Percentiles rank a stretch among this genome's conserved stretches.
These are phyloP conservation scores for Oopsacas minuta DNA, from an alignment of 37 sponge, comb jelly and placozoan species.

Conservation along the genomic window DNA sequence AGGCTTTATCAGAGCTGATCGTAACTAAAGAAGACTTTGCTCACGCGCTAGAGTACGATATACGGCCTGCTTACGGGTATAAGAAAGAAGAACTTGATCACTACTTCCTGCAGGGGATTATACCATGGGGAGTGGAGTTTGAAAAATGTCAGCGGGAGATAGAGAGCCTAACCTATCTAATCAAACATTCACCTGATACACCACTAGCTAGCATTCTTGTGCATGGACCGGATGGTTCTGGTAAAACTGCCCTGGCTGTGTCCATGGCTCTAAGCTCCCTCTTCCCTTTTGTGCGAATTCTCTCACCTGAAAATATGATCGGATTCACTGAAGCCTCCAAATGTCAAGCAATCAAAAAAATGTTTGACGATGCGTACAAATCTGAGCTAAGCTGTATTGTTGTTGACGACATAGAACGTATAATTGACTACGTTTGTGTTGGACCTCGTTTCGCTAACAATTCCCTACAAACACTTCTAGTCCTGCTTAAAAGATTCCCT, in stretches of 20 bases:
- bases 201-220: constrained; percentile 70
- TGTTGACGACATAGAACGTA: constrained; percentile 85
- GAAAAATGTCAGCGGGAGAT: constrained; percentile 47
- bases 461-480: constrained; percentile 63
- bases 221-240: constrained; percentile 55
- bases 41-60: constrained; percentile 65
- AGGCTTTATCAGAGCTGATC: constrained; percentile 29
- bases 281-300: constrained; percentile 77
- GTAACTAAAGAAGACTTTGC: constrained; percentile 68
- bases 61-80: constrained; percentile 50
- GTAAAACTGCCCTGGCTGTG: constrained; percentile 93
- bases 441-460: constrained; percentile 82
- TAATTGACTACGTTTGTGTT: constrained; percentile 78
- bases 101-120: constrained; percentile 33
- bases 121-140: constrained; percentile 51
- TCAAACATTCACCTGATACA: constrained; percentile 34
- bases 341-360: constrained; percentile 75
- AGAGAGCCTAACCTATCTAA: constrained; percentile 38
- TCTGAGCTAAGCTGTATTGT: constrained; percentile 87
- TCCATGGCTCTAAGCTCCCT: constrained; percentile 55
- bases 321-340: constrained; percentile 71
- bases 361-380: constrained; percentile 97
- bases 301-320: constrained; percentile 73
- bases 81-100: background rate
- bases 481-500: constrained; percentile 53